Evolutionary conservation across 2,797 vertebrate species (phyloP).

Genomic region (Furcifer pardalis): DNA sequence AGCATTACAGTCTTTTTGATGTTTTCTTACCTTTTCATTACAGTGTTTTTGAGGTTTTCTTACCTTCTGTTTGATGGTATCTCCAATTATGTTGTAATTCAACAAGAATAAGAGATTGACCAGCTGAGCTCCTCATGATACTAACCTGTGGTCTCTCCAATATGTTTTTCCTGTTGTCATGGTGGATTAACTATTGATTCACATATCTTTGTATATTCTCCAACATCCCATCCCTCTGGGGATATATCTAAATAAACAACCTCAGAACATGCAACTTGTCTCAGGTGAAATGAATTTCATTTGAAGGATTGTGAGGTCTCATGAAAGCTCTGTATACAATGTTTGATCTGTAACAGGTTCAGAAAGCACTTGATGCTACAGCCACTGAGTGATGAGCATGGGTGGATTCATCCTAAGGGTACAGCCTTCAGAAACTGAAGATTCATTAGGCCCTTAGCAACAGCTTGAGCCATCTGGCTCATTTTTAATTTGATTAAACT

Average conservation of each 20-base stretch:
- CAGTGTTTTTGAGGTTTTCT: background rate
- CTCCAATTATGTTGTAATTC: background rate
- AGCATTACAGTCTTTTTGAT: too few species aligned
- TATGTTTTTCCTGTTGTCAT: background rate
- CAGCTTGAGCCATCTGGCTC: background rate
- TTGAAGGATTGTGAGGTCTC: background rate
- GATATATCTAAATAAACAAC: slow-evolving; percentile 8
- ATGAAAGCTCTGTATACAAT: background rate
- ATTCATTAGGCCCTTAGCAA: background rate
- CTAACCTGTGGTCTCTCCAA: background rate
- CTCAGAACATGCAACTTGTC: background rate
- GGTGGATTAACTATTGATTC: slow-evolving; percentile 7
- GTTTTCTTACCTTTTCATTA: background rate
- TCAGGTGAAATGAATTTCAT: background rate
- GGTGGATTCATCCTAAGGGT: too few species aligned
- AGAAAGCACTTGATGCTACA: background rate
- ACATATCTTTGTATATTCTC: background rate
- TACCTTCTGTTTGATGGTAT: background rate
- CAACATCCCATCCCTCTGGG: background rate
- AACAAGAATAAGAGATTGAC: background rate
- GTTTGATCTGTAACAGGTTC: background rate
- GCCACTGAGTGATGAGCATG: background rate
- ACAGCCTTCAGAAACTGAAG: background rate
- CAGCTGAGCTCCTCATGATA: background rate
- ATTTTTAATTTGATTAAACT: background rate